phyloP scores from a whole-genome alignment of 2,113 vertebrate species.

The Psettodes erumei region DNA sequence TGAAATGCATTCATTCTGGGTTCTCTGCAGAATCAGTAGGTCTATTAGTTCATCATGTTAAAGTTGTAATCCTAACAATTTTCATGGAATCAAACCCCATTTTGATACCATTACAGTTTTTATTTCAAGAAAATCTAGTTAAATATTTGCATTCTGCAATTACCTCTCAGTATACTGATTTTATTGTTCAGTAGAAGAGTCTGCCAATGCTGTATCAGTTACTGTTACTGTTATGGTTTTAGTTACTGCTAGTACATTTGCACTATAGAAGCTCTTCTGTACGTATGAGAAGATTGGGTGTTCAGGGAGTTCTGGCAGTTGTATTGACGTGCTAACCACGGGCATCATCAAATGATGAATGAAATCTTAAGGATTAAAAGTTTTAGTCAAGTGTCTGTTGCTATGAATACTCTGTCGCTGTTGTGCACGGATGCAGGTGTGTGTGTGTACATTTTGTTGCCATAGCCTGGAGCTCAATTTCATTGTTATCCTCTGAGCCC shows the following conservation, averaged over 20 bases:
- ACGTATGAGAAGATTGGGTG: not conserved
- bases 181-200: too few species aligned
- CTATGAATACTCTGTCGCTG: not conserved
- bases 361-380: not conserved
- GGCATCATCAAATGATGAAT: not conserved
- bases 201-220: too few species aligned
- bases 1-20: constrained; percentile 13
- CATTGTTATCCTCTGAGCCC: constrained; percentile 10
- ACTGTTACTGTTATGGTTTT: too few species aligned
- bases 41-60: not conserved
- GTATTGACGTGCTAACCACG: not conserved
- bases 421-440: not conserved
- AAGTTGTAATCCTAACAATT: not conserved
- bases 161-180: not conserved
- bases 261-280: too few species aligned
- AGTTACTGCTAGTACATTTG: too few species aligned
- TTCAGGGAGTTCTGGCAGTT: not conserved
- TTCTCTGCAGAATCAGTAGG: not conserved
- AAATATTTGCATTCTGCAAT: too few species aligned
- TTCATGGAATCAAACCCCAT: not conserved
- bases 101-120: not conserved
- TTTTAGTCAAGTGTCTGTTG: not conserved
- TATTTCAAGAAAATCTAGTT: too few species aligned
- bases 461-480: constrained; percentile 15
- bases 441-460: constrained; percentile 3